Base-by-base conservation (phyloP, 2,888 invertebrate genomes). In the Scaptomyza reducta region DNA sequence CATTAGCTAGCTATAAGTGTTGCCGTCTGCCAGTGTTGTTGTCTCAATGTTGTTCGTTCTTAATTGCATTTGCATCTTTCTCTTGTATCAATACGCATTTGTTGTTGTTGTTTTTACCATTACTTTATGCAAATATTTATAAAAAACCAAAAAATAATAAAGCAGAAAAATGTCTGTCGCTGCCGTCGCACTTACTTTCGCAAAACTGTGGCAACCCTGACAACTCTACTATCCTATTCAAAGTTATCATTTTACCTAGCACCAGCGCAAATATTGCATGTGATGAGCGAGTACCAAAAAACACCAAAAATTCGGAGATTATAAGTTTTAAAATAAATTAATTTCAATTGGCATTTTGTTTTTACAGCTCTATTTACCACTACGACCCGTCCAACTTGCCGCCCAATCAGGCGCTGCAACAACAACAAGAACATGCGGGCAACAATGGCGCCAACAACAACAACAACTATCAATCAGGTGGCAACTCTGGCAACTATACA, bases 341-440 rank as follows among this genome's bases (percentile, higher is more conserved):
- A 44, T 25, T 27, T 33, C 0, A 40, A 11, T 18, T 29, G 46
- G 9, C 16, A 6, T 6, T 25, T n/a, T 25, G 13, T 29, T 70
- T 27, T 90, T 90, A 47, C 89, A 92, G 92, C 83, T 91, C 92
- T 76, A 89, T 92, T 76, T 92, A 92, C 84, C 92, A 92, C 86
- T 92, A 91, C 81, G 92, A 92, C 88, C 92, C 92, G 79, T 91
- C 91, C 82, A 92, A 92, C 77, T 81, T 91, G 87, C 92, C 92
- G 70, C 90, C 91, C 68, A 89, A 89, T 77, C 91, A 91, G 87
- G 87, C 90, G 71, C 80, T 89, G 35, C 87, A 76, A 40, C 70
- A 87, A 76, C 81, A 57, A 22, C 65, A 40, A 4, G 16, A 69
- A 59, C 80, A 69, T 44, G 49, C 56, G 47, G 86, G 82, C 64